Base-by-base conservation (phyloP, 2,888 invertebrate genomes). In the Drosophila emarginata region DNA sequence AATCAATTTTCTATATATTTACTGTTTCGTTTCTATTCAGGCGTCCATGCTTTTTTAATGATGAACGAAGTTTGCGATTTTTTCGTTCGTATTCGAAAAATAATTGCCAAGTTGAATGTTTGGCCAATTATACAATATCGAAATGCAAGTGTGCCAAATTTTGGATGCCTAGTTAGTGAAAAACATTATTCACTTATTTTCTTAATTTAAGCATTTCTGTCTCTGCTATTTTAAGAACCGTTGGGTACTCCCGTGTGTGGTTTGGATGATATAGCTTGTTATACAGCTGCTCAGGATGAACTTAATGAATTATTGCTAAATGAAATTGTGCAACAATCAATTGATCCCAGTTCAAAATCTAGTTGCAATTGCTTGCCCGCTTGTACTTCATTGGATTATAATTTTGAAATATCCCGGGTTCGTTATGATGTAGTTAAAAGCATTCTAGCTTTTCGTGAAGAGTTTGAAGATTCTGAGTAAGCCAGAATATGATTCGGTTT, bases 41-140 rank as follows among this genome's bases (percentile, higher is more conserved):
- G 64, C 93, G 95, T 7, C 94, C 94, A 82, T 95, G 95, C 79
- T 95, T 93, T 90, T 95, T 95, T 86, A 94, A 94, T 65, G 92
- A 91, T 61, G 95, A 95, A 85, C 93, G 95, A 4, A 92, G 93
- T 72, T 92, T 95, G 61, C 92, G 92, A 23, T 95, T 93, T 88
- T 95, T 94, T 89, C 94, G 94, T 87, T 93, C 93, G 26, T 95
- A 96, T 89, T 95, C 95, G 0, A 95, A 95, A 89, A 93, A 94
- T 64, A 95, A 95, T 90, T 96, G 95, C 87, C 94, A 95, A 85
- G 93, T 94, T 77, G 95, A 96, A 89, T 95, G 95, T 75, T 91
- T 95, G 63, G 93, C 95, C 2, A 95, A 95, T 90, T 94, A 92
- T 75, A 95, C 95, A 0, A 91, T 94, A 65, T 86, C 90, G 5